Percentiles rank a stretch among this genome's conserved stretches.
Evolutionary conservation across 1,140 invertebrate species (phyloP).

Genomic region (Drosophila kepulauana): DNA sequence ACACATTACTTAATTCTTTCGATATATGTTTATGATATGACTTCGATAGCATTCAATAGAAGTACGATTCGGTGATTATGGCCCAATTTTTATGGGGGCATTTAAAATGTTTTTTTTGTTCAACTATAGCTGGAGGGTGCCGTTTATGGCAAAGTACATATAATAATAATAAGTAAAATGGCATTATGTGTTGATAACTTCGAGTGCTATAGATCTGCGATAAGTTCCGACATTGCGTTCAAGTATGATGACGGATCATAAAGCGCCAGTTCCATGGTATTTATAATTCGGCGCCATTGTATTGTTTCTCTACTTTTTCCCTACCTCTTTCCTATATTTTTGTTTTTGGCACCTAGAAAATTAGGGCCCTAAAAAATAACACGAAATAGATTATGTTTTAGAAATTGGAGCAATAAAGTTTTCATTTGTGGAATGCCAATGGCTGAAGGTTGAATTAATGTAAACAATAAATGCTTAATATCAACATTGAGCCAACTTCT

Average conservation of each 20-base stretch:
- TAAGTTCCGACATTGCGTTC: constrained; percentile 37
- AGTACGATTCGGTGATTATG: constrained; percentile 22
- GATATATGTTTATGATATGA: constrained; percentile 24
- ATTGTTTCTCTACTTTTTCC: neutral
- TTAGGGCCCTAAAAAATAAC: constrained; percentile 9
- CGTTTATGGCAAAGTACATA: constrained; percentile 45
- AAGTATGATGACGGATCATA: constrained; percentile 36
- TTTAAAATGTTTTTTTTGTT: constrained; percentile 4
- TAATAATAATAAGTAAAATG: constrained; percentile 62
- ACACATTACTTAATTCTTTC: neutral
- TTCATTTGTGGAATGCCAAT: constrained; percentile 16
- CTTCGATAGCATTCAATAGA: constrained; percentile 15
- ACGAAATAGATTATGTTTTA: constrained; percentile 22
- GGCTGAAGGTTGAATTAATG: constrained; percentile 59
- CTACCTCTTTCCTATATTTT: neutral
- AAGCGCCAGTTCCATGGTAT: constrained; percentile 37
- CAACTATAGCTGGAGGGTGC: constrained; percentile 18
- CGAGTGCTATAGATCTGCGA: constrained; percentile 58
- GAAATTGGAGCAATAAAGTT: constrained; percentile 28
- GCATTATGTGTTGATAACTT: constrained; percentile 60
- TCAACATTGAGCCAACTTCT: constrained; percentile 55
- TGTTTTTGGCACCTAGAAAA: constrained; percentile 12
- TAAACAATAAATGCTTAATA: constrained; percentile 28
- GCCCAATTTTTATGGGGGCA: constrained; percentile 12
- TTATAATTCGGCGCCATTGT: constrained; percentile 8